A percentile compares a stretch with the other conserved stretches of the same genome.
Evolutionary conservation across 2,888 invertebrate genomes (phyloP).

Genomic region (Reticulitermes lucifugus): DNA sequence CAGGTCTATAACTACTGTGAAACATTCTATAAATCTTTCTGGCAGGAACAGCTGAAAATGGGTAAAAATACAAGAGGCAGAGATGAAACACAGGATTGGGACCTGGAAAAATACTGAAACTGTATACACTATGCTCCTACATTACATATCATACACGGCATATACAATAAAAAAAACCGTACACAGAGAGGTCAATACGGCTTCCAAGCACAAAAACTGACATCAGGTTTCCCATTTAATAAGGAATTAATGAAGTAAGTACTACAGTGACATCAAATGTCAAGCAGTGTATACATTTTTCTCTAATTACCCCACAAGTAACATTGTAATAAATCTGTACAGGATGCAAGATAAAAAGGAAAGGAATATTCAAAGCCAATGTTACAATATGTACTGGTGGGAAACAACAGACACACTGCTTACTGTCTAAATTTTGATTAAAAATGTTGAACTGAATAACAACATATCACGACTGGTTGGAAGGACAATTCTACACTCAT

Average conservation of each 20-base stretch:
- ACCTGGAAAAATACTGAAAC: background rate
- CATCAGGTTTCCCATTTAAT: background rate
- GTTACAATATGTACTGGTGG: background rate
- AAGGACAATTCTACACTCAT: background rate
- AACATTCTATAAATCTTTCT: no score
- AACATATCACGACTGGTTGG: slow-evolving; percentile 19
- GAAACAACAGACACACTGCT: background rate
- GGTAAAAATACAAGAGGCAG: background rate
- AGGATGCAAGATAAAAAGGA: background rate
- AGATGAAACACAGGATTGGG: background rate
- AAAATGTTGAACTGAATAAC: background rate
- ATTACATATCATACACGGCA: background rate
- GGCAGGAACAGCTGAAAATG: no score
- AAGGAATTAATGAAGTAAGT: background rate
- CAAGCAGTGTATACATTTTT: slow-evolving; percentile 17
- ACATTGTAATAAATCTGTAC: background rate
- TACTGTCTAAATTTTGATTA: background rate
- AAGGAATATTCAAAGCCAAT: background rate
- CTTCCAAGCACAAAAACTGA: background rate
- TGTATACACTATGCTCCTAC: background rate
- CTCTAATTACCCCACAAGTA: background rate
- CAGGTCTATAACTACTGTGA: no score
- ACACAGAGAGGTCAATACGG: background rate
- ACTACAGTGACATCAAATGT: background rate
- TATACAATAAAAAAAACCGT: background rate